Base-by-base conservation (phyloP, 1,140 invertebrate genomes). In the Bombus huntii region DNA sequence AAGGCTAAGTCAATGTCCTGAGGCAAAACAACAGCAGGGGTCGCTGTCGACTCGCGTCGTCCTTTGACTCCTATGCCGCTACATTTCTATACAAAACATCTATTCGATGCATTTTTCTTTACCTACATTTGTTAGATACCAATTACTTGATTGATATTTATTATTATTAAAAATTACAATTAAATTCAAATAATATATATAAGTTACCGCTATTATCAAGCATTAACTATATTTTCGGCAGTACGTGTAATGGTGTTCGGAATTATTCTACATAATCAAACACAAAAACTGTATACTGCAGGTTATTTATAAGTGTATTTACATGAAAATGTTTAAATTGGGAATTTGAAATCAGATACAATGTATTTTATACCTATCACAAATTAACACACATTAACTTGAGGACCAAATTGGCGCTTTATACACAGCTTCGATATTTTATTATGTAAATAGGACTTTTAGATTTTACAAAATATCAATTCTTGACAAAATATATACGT, bases 361-460 rank as follows among this genome's bases (percentile, higher is more conserved):
- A 71, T 13, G 15, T 18, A 68, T 12, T 42, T 71, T n/a, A 6
- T 10, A 42, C 8, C 15, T 15, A 57, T n/a, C 13, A 25, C 3
- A 25, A 34, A 75, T 34, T 53, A 34, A 34, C 44, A 53, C 25
- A 6, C 15, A 47, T 47, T 53, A 22, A 53, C 18, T 76, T 1
- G 74, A 37, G 74, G 53, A 76, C 74, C 74, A 76, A 76, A 59
- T 28, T 76, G 57, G 12, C n/a, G 10, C 8, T 37, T 57, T 34
- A 76, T 28, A 6, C 31, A 57, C 18, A 25, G 22, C 22, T 31
- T 34, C 4, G 8, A 25, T 57, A 37, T 57, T 37, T 75, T 25
- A 34, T 75, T 12, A 8, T 15, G 8, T 71, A 39, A 34, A 37
- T 34, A 22, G 9, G 10, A 8, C 9, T 3, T 34, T 22, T 37